Base-by-base conservation (phyloP, 2,113 vertebrate genomes). In the Oostethus manadensis region DNA sequence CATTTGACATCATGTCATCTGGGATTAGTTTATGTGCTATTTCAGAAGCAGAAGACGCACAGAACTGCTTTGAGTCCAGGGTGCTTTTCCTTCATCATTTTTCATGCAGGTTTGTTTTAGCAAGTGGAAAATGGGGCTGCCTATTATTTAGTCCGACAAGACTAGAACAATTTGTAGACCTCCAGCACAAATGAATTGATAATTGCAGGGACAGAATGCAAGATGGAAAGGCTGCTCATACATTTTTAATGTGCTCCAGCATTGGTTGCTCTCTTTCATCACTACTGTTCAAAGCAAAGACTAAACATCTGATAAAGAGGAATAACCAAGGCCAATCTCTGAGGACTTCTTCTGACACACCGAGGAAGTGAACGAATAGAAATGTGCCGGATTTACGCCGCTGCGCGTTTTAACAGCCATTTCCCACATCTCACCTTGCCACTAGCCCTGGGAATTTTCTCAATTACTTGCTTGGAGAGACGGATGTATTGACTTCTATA, bases 401-500 rank as follows among this genome's bases (percentile, higher is more conserved):
- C 65, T 57, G 72, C 51, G 82, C 71, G 58, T 81, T 86, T 67
- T 71, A 82, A 64, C 64, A 79, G 78, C 83, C 63, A 78, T 85
- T 83, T 82, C 66, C 67, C 72, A 71, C 76, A 78, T 77, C 72
- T 85, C 74, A 85, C 83, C 81, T 80, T 70, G 68, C 76, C 62
- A 72, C 74, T 83, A 82, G 63, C 83, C 51, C 56, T 51, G 73
- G 85, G 82, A 86, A 22, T 87, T 88, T 85, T 86, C 72, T 83
- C 80, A 85, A 91, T 89, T 88, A 88, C 83, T 79, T 90, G 87
- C 86, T 78, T 87, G 84, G 81, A 83, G 78, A 77, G 68, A 90
- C 87, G 86, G 86, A 81, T 89, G 76, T 90, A 87, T 90, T 91
- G 88, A 88, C 88, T 81, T 79, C 76, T 76, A 78, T 88, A 87